These are phyloP conservation scores for Haemorhous mexicanus DNA, from an alignment of 2,113 vertebrate genomes.

Conservation along the genomic window DNA sequence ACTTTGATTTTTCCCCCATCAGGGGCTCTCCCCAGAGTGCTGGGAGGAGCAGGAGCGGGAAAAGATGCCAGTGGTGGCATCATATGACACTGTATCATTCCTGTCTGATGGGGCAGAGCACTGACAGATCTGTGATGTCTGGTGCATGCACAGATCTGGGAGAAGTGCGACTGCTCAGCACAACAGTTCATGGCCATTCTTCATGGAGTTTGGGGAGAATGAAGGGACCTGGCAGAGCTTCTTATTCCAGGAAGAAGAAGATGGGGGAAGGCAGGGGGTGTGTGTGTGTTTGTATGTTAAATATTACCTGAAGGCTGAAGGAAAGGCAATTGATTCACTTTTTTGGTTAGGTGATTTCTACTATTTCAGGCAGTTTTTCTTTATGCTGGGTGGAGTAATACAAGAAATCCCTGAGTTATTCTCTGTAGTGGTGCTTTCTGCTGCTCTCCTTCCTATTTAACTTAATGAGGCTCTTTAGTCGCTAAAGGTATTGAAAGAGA, in stretches of 20 bases:
- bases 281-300: background rate
- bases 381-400: background rate
- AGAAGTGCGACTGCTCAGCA: background rate
- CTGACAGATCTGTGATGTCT: no score
- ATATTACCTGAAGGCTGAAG: background rate
- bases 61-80: background rate
- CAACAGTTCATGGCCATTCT: rapidly evolving
- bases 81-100: background rate
- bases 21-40: rapidly evolving
- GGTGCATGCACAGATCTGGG: no score
- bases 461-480: background rate
- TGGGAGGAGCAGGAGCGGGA: background rate
- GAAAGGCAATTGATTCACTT: background rate
- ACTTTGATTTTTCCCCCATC: background rate
- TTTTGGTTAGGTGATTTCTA: background rate
- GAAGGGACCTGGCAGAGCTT: background rate
- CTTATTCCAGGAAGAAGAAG: background rate
- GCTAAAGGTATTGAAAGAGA: background rate
- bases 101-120: background rate
- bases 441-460: background rate
- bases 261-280: no score
- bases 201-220: background rate
- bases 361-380: background rate
- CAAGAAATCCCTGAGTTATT: background rate
- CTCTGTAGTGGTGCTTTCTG: background rate